Evolutionary conservation across 2,888 invertebrate species (phyloP).

Genomic region (Hirtodrosophila duncani): DNA sequence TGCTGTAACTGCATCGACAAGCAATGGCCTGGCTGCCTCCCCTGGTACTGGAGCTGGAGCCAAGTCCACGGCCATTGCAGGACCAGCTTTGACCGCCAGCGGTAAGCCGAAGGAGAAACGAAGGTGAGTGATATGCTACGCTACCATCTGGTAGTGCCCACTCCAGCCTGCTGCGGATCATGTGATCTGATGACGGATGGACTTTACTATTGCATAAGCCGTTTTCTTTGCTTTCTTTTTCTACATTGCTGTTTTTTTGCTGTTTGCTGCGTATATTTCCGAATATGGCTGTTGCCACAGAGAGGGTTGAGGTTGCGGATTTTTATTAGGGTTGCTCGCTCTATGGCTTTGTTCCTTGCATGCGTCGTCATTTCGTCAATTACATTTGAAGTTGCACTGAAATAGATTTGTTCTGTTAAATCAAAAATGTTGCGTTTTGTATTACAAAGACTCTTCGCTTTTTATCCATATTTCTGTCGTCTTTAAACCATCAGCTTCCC

Average conservation of each 20-base stretch:
- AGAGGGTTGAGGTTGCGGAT: no score
- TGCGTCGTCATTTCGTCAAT: no score
- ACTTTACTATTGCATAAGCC: constrained; percentile 52
- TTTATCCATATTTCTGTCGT: no score
- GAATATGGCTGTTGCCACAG: no score
- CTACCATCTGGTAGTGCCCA: no score
- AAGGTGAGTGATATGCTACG: constrained; percentile 82
- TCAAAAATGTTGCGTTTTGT: no score
- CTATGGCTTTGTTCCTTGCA: no score
- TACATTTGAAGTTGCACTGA: no score
- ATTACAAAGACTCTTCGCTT: no score
- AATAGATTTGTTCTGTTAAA: no score
- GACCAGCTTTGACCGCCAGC: constrained; percentile 60
- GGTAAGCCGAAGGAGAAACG: constrained; percentile 83
- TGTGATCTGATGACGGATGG: constrained; percentile 9
- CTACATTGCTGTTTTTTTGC: constrained; percentile 18
- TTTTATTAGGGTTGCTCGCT: no score
- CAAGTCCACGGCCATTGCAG: constrained; percentile 18
- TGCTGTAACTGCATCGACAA: constrained; percentile 33
- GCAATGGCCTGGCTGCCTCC: constrained; percentile 15
- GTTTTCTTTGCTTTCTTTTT: constrained; percentile 51
- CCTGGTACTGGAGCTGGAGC: constrained; percentile 22
- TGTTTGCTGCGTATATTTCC: constrained; percentile 20
- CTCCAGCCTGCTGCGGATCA: not conserved
- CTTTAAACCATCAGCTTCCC: no score